Conservation (phyloP, 2,888 invertebrate genomes). For the Monoplex corrugatus region DNA sequence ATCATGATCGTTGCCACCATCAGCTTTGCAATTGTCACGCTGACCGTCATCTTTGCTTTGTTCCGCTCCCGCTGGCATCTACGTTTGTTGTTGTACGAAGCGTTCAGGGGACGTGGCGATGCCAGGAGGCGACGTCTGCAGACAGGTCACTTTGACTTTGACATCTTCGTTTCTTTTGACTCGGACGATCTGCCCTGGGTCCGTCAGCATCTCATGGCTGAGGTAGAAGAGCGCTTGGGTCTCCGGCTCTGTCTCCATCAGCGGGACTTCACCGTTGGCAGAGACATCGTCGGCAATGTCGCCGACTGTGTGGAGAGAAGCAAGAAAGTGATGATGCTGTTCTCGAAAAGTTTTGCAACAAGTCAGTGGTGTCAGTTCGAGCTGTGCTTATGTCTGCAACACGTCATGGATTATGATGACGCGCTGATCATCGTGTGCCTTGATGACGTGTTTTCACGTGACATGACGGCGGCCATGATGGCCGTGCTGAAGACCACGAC, state of each 20-base stretch:
- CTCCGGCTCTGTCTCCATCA: constrained; percentile 86
- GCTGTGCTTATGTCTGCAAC: constrained; percentile 54
- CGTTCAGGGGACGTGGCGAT: not conserved
- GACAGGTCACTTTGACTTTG: constrained; percentile 82
- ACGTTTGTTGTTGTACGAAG: constrained; percentile 82
- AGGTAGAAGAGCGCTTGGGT: constrained; percentile 83
- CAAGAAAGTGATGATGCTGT: constrained; percentile 85
- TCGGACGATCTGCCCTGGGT: constrained; percentile 87
- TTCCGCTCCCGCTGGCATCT: constrained; percentile 84
- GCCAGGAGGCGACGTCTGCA: not conserved
- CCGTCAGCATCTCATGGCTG: constrained; percentile 85
- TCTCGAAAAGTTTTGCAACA: constrained; percentile 83
- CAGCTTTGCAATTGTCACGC: constrained; percentile 52
- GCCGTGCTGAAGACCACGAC: constrained; percentile 88
- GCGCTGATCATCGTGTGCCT: constrained; percentile 86
- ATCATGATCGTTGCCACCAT: constrained; percentile 47
- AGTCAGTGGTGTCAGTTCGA: constrained; percentile 67
- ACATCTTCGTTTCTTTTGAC: constrained; percentile 88
- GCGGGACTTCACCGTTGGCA: constrained; percentile 88
- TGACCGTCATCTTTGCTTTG: constrained; percentile 66
- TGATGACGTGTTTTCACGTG: constrained; percentile 85
- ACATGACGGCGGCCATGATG: constrained; percentile 86
- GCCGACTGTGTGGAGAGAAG: constrained; percentile 88
- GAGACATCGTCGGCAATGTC: constrained; percentile 88
- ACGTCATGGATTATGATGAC: constrained; percentile 49